Evolutionary conservation across 2,113 vertebrate species (phyloP), one percentile per base, ranked within the genome.

Genomic region (Herpetotheres cachinnans): DNA sequence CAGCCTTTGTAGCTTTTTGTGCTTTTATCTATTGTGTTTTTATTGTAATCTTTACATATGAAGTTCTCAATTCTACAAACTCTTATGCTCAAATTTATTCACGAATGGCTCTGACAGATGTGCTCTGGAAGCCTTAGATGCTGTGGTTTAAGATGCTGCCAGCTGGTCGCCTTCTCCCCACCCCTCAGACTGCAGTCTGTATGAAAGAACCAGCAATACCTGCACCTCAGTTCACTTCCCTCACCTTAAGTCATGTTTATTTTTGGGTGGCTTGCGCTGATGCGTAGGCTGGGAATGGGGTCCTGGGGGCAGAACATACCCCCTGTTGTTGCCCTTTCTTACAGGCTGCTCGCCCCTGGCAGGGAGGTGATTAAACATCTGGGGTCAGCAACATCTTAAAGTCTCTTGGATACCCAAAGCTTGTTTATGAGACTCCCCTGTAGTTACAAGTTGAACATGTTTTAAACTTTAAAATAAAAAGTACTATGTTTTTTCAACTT

Each of bases 21-120:
- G 55, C 62, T 96, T 96, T 95, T 94, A 73, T 93, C 90, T 92
- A 42, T 95, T 95, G 58, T 94, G 78, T 95, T 96, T 92, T 83
- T 71, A 81, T 88, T 93, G 93, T 94, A 86, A 92, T 93, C 88
- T 94, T 93, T 89, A 80, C 93, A 42, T 66, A 63, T 5, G 11
- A 96, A 88, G 82, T 94, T 95, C 82, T 92, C 82, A 72, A 36
- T 93, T 92, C 90, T 81, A 42, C 58, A 77, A 66, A 94, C 90
- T 90, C 82, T 77, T 82, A 42, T 1, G 32, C 76, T 92, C 71
- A 83, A 80, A 93, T 96, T 94, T 96, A 94, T 92, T 91, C 92
- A 92, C 8, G 6, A 85, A 69, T 80, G 44, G 30, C 62, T 85
- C 54, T 77, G 82, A 72, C 95, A 97, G 95, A 93, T 95, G 93